These are phyloP conservation scores for Cephus runcator DNA, from an alignment of 2,888 invertebrate species.

Conservation along the genomic window DNA sequence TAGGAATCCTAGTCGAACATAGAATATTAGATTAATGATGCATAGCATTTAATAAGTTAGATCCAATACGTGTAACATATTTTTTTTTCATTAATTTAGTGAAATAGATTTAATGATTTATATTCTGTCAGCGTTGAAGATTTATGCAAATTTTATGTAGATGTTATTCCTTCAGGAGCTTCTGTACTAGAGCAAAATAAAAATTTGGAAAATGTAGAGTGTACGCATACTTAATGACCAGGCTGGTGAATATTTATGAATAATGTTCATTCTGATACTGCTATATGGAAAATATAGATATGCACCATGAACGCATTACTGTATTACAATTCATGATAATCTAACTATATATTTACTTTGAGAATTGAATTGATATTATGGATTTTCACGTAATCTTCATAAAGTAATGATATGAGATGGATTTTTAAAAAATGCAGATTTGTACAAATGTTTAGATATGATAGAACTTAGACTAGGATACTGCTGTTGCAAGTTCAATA, in stretches of 20 bases:
- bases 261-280: not conserved
- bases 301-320: not conserved
- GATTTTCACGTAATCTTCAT: not conserved
- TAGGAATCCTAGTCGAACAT: not conserved
- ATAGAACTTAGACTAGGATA: not conserved
- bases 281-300: not conserved
- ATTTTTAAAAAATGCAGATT: not conserved
- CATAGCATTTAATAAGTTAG: not conserved
- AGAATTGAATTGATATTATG: too few relatives aligned
- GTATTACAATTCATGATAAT: not conserved
- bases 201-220: not conserved
- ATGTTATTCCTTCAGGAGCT: not conserved
- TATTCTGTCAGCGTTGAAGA: not conserved
- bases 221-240: not conserved
- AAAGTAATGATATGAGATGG: not conserved
- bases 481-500: not conserved
- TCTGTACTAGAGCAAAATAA: not conserved
- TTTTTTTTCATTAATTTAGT: not conserved
- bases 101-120: not conserved
- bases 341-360: not conserved
- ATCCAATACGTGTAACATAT: not conserved
- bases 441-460: not conserved
- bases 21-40: not conserved
- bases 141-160: not conserved
- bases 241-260: not conserved